Base-by-base conservation (phyloP, 2,888 invertebrate genomes). In the Lamellibrachia columna region DNA sequence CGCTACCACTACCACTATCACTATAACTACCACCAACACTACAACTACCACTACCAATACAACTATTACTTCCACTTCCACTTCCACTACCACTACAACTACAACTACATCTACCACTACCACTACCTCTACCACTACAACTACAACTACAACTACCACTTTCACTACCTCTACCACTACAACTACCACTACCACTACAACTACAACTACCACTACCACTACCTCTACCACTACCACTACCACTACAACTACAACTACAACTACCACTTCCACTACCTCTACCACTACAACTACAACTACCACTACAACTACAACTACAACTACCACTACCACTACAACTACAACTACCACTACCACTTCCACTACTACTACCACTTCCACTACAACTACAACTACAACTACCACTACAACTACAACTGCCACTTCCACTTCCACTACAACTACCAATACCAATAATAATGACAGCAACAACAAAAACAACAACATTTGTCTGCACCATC, bases 1-100 rank as follows among this genome's bases (percentile, higher is more conserved):
- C 90, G n/a, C 90, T 90, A 90, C n/a, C 90, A 90, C n/a, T 90
- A 90, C 90, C 90, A 90, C 90, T 90, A 90, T 90, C 15, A 90
- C 90, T 90, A 90, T 1, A 22, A 90, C 40, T 40, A 40, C 40
- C 40, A 40, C 1, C 40, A 40, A 40, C 40, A 40, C 40, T 40
- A 40, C 40, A 40, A 40, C 40, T 40, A 40, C 40, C 40, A 40
- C 40, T 40, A 40, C 40, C 40, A 40, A 40, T 40, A 40, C 40
- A 40, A 40, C 40, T 40, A 40, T 40, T 40, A 40, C 40, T 40
- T 40, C 40, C 40, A 40, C n/a, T 90, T 1, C 90, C 90, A 90
- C 22, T 90, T 1, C 90, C 90, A 90, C 90, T 90, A 1, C 90
- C 1, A 90, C 22, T 90, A 90, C 90, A 1, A 90, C n/a, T 90